A percentile compares a stretch with the other conserved stretches of the same genome.
Conservation (phyloP, 1,140 invertebrate species). For the Neelides sp. region DNA sequence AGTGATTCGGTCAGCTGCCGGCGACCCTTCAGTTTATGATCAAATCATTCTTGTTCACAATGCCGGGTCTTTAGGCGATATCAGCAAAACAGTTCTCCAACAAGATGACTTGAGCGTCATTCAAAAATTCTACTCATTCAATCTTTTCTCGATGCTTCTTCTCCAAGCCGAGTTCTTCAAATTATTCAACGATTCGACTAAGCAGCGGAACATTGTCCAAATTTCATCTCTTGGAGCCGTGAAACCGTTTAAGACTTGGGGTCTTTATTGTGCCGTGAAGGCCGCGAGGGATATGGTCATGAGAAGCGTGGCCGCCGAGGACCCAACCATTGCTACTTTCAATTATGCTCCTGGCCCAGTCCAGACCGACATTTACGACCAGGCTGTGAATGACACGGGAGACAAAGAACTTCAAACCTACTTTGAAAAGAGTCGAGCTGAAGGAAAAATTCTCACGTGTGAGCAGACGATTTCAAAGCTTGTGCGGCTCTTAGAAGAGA, state of each 20-base stretch:
- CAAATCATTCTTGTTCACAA: constrained; percentile 72
- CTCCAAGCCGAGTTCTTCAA: constrained; percentile 65
- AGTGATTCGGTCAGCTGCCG: constrained; percentile 26
- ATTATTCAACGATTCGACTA: constrained; percentile 39
- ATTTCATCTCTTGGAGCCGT: constrained; percentile 73
- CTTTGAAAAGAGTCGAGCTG: constrained; percentile 46
- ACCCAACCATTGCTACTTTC: constrained; percentile 58
- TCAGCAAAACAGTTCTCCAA: constrained; percentile 42
- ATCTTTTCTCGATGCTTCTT: constrained; percentile 61
- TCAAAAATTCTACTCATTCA: constrained; percentile 58
- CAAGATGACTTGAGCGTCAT: constrained; percentile 48
- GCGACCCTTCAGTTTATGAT: constrained; percentile 44
- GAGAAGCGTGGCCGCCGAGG: constrained; percentile 66
- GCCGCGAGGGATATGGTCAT: constrained; percentile 88
- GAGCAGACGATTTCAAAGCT: constrained; percentile 62
- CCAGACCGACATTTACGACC: constrained; percentile 75
- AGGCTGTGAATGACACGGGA: constrained; percentile 45
- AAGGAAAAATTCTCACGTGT: constrained; percentile 55
- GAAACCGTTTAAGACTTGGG: constrained; percentile 48
- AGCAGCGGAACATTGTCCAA: constrained; percentile 56
- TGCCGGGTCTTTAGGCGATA: constrained; percentile 71
- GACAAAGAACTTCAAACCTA: constrained; percentile 46
- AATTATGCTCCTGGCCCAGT: constrained; percentile 91
- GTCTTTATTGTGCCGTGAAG: constrained; percentile 61
- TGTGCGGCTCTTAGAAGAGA: constrained; percentile 52